Conservation (phyloP, 2,113 vertebrate species). For the Hemichromis elongatus region DNA sequence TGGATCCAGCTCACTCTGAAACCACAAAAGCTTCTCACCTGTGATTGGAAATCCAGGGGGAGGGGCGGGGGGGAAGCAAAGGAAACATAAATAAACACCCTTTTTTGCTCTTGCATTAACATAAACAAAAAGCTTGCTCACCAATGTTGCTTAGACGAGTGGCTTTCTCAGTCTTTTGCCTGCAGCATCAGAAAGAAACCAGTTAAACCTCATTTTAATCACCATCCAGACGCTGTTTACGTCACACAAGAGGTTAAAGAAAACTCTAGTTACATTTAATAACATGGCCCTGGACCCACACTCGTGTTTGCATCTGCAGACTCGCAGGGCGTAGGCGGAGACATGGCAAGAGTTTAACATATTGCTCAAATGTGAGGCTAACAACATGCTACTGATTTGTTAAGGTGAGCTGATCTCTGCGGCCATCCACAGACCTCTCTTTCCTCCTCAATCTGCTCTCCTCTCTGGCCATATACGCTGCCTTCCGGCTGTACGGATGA, state of each 20-base stretch:
- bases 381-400: background rate
- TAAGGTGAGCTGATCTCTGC: background rate
- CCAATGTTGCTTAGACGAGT: conserved; percentile 81
- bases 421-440: conserved; percentile 67
- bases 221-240: background rate
- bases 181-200: conserved; percentile 41
- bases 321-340: background rate
- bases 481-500: conserved; percentile 95
- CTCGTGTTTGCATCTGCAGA: background rate
- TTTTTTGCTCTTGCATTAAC: background rate
- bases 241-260: background rate
- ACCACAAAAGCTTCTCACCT: conserved; percentile 96
- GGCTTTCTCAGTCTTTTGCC: conserved; percentile 86
- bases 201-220: background rate
- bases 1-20: conserved; percentile 85
- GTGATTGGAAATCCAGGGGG: background rate
- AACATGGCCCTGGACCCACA: background rate
- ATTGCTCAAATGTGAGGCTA: background rate
- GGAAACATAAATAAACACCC: background rate
- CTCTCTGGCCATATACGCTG: conserved; percentile 83
- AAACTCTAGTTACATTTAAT: background rate
- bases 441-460: conserved; percentile 82
- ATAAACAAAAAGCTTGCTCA: conserved; percentile 53
- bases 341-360: background rate
- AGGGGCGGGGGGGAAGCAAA: background rate